Percentiles rank a stretch among this genome's conserved stretches.
These are phyloP conservation scores for Diorhabda sublineata DNA, from an alignment of 1,140 invertebrate species.

Conservation along the genomic window DNA sequence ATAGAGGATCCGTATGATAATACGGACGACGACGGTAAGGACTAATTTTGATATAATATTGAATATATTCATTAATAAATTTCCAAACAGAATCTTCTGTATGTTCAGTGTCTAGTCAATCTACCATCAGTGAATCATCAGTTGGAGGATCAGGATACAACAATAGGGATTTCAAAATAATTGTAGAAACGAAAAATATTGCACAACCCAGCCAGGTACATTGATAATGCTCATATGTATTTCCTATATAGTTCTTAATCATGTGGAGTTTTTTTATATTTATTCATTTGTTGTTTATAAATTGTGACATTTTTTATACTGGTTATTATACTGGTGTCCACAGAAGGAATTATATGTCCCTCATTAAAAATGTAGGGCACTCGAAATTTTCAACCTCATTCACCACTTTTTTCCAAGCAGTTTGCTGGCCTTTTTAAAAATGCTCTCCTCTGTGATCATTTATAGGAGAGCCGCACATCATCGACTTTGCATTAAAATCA, in stretches of 20 bases:
- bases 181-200: constrained; percentile 68
- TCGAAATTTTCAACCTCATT: too few species aligned
- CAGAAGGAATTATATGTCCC: too few species aligned
- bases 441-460: too few species aligned
- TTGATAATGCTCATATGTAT: not conserved
- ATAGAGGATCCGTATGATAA: constrained; percentile 73
- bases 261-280: not conserved
- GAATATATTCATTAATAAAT: not conserved
- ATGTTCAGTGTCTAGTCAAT: constrained; percentile 57
- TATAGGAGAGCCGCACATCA: too few species aligned
- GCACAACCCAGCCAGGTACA: constrained; percentile 53
- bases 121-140: constrained; percentile 54
- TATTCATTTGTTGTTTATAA: too few species aligned
- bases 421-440: too few species aligned
- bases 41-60: constrained; percentile 36
- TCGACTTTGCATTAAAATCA: too few species aligned
- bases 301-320: too few species aligned
- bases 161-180: constrained; percentile 85
- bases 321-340: too few species aligned
- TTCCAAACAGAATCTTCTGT: constrained; percentile 53
- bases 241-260: not conserved
- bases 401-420: too few species aligned
- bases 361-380: too few species aligned
- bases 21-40: constrained; percentile 59
- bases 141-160: constrained; percentile 56